Evolutionary conservation across 2,888 invertebrate genomes (phyloP), one percentile per base, ranked within the genome.

Genomic region (Ischnura elegans): DNA sequence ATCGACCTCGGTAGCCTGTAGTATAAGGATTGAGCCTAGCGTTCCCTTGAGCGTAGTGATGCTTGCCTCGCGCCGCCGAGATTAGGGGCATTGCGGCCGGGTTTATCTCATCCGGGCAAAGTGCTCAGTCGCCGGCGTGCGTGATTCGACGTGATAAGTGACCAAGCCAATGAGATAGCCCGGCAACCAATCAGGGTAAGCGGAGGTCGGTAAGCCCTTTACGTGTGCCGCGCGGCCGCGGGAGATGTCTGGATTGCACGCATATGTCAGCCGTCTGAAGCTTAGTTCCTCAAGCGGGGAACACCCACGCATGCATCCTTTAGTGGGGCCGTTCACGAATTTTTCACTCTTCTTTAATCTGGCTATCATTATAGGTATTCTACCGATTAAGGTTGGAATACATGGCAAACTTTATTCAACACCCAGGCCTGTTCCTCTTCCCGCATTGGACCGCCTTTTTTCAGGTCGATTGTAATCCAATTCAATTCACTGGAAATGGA

Each of bases 61-160:
- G n/a, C n/a, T n/a, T n/a, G 76, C 36, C 76, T 76, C 36, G 25
- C 76, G 76, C 16, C 29, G 16, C 16, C 29, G 16, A 36, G 76
- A 76, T 76, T 36, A 36, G 76, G 13, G 36, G 76, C 36, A 36
- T 36, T 76, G 36, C 36, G 13, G 36, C 36, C 76, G 36, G 76
- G 76, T 76, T 29, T 66, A n/a, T 29, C 66, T 29, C 66, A 6
- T 66, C 29, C 29, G 6, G 13, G 19, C 36, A 36, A 76, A 76
- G 61, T 36, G 76, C 36, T 2, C 36, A 10, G 61, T 19, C 25
- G 16, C 5, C 25, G 61, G 25, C 6, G 76, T 36, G 36, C 76
- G 36, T 76, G 76, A 76, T 76, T 76, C 76, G 76, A 29, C 76
- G 76, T 76, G 76, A 76, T 76, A 76, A 76, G 76, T 76, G 76